Conservation (phyloP, 2,797 vertebrate species). For the Spinus pinus region DNA sequence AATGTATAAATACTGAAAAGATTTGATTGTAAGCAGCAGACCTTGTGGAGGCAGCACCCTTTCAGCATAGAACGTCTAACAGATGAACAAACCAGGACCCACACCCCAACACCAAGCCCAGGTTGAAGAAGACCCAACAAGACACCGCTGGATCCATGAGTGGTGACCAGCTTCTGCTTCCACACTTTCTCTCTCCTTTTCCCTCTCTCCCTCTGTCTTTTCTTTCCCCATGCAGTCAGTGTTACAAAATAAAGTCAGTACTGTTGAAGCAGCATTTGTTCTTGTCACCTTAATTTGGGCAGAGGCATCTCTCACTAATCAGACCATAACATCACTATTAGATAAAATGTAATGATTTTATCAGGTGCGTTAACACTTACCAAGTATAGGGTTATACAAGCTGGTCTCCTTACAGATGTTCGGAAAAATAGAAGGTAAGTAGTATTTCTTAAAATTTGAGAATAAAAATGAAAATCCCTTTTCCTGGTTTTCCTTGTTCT, state of each 20-base stretch:
- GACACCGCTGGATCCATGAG: rapidly evolving
- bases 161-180: background rate
- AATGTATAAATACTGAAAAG: background rate
- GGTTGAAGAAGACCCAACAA: background rate
- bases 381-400: conserved; percentile 93
- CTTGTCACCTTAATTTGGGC: background rate
- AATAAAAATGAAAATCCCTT: conserved; percentile 98
- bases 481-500: conserved; percentile 97
- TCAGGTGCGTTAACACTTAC: conserved; percentile 76
- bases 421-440: conserved; percentile 97
- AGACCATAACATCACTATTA: background rate
- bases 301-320: background rate
- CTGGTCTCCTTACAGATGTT: conserved; percentile 96
- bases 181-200: background rate
- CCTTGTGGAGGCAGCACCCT: background rate
- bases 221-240: background rate
- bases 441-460: conserved; percentile 97
- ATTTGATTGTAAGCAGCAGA: background rate
- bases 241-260: background rate
- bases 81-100: background rate
- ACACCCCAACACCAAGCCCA: background rate
- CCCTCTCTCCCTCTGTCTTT: background rate
- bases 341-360: background rate
- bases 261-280: background rate
- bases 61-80: background rate